A percentile compares a stretch with the other conserved stretches of the same genome.
These are phyloP conservation scores for Lordiphosa fenestrarum DNA, from an alignment of 2,888 invertebrate species.

Conservation along the genomic window DNA sequence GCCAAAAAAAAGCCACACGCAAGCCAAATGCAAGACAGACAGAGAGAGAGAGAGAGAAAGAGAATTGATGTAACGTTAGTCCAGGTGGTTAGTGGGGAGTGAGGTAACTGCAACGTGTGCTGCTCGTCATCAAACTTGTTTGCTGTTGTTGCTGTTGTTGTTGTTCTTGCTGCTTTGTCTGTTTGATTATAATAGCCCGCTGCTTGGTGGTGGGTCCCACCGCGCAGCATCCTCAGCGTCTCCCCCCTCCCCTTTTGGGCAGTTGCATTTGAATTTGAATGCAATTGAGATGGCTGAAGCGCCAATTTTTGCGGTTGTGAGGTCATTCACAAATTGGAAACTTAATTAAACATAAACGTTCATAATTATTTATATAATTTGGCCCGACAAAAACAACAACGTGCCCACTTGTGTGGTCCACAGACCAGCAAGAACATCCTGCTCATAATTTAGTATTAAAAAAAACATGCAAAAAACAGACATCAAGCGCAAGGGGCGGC, in stretches of 20 bases:
- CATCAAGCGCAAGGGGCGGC: slow-evolving; percentile 49
- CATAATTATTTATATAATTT: slow-evolving; percentile 13
- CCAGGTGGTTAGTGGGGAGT: slow-evolving; percentile 47
- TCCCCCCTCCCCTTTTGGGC: slow-evolving; percentile 19
- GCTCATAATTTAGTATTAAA: slow-evolving; percentile 62
- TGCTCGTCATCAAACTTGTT: slow-evolving; percentile 51
- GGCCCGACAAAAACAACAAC: slow-evolving; percentile 20
- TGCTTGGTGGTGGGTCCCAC: slow-evolving; percentile 61
- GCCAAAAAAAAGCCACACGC: slow-evolving; percentile 72
- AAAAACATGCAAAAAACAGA: slow-evolving; percentile 68
- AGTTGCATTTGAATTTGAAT: slow-evolving; percentile 44
- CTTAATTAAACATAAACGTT: too few relatives aligned
- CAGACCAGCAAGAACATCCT: slow-evolving; percentile 36
- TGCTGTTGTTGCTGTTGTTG: slow-evolving; percentile 28
- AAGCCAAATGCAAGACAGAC: slow-evolving; percentile 34
- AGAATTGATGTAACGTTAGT: slow-evolving; percentile 60
- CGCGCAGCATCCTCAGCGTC: not conserved
- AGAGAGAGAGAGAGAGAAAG: slow-evolving; percentile 12
- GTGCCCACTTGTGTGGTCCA: slow-evolving; percentile 46
- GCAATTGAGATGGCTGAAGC: slow-evolving; percentile 44
- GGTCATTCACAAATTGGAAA: slow-evolving; percentile 41
- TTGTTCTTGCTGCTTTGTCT: slow-evolving; percentile 26
- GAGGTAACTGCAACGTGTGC: slow-evolving; percentile 32
- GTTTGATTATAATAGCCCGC: slow-evolving; percentile 68
- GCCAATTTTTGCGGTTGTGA: slow-evolving; percentile 53